Base-by-base conservation (phyloP, 2,888 invertebrate species). In the Limenitis camilla region DNA sequence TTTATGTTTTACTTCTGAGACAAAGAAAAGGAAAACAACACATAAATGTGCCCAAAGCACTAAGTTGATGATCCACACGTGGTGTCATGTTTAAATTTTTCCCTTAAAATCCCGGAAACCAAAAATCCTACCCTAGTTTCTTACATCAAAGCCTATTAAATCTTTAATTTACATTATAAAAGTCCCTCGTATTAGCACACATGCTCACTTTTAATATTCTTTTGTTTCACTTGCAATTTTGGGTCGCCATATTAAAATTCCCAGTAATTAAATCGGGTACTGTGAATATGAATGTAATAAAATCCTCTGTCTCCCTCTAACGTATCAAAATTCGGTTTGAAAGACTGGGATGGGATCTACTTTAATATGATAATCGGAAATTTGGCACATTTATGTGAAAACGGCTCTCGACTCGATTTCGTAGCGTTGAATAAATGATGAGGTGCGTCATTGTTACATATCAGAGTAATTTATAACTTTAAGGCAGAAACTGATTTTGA, bases 321-420 rank as follows among this genome's bases (percentile, higher is more conserved):
- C 48, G 27, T 55, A 49, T 41, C 38, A 44, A 19, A 39, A 33
- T 30, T 6, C 1, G 7, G 19, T 30, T 27, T 27, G 56, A 40
- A 3, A 33, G 59, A 76, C 53, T 63, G 61, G 55, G 75, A 78
- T 51, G 9, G n/a, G 36, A 35, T 59, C 75, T 77, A 76, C 79
- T 81, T 74, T 78, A 81, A 81, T 81, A 82, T 82, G 78, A 80
- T 81, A 81, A 82, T 82, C 78, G 72, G 71, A 71, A 75, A 78
- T 80, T 78, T 72, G 68, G 72, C 73, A 73, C 74, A 77, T 76
- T 74, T 72, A 74, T 66, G 72, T 65, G 69, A 67, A 66, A 66
- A 54, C 58, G 49, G 63, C 65, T 61, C 65, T 62, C 63, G 60
- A 67, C 68, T 69, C 65, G 69, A 72, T 74, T 74, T 68, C 70